These are phyloP conservation scores for Bombus difficillimus DNA, from an alignment of 1,140 invertebrate species.

Conservation along the genomic window DNA sequence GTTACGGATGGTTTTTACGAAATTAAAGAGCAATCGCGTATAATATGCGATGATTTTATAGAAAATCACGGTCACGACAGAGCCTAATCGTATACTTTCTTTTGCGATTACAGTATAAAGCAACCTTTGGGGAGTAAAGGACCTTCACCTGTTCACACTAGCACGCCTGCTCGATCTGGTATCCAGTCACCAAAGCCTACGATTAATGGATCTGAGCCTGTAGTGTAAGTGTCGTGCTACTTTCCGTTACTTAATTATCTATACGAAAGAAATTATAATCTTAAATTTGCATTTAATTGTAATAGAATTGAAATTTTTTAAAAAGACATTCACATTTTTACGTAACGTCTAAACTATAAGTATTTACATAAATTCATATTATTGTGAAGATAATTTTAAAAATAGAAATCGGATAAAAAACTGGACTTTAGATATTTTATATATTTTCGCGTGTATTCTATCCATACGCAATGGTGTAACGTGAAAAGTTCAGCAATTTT, in stretches of 20 bases:
- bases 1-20: neutral
- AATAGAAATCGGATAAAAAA: neutral
- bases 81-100: slow-evolving; percentile 38
- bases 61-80: neutral
- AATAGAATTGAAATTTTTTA: neutral
- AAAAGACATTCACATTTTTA: neutral
- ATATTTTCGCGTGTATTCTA: neutral
- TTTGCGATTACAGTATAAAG: slow-evolving; percentile 76
- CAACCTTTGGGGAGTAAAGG: slow-evolving; percentile 78
- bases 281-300: too few species aligned
- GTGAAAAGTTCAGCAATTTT: neutral
- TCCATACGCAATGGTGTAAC: neutral
- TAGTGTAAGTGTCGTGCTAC: slow-evolving; percentile 72
- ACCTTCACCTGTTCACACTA: slow-evolving; percentile 78
- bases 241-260: neutral
- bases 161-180: slow-evolving; percentile 76
- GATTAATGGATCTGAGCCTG: slow-evolving; percentile 77
- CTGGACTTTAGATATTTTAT: too few species aligned
- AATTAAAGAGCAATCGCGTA: neutral
- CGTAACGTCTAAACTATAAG: neutral
- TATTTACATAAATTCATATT: neutral
- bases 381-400: neutral
- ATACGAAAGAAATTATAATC: neutral
- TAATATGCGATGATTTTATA: neutral
- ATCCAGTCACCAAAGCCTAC: slow-evolving; percentile 80